Evolutionary conservation across 2,113 vertebrate genomes (phyloP), one percentile per base, ranked within the genome.

Genomic region (Grammomys surdaster): DNA sequence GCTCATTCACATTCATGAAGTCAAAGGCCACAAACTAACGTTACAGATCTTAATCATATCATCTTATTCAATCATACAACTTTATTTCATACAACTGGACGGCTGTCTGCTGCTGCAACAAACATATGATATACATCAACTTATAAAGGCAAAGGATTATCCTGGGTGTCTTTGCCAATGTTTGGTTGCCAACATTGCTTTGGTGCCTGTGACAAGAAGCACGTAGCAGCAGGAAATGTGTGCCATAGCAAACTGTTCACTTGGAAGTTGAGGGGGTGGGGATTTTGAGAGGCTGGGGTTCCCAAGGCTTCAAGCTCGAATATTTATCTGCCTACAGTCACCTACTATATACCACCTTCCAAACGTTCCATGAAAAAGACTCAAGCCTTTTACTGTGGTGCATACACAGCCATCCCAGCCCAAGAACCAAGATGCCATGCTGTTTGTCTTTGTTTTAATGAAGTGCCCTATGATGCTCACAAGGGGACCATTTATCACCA

Each of bases 11-110:
- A 5, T 13, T 43, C 51, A 12, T 0, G 13, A 40, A 22, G 22
- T 4, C 1, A 2, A 43, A 46, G 40, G 0, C 6, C 24, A 1
- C 14, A 81, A 19, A 19, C 1, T 65, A 4, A 26, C 11, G 12
- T 56, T 8, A 22, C 1, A 33, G 0, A 20, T 2, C 9, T 3
- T 20, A 11, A 13, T 87, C 40, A 70, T 2, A 17, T 28, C 24
- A 17, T 12, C 2, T 12, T 9, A 14, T n/a, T 28, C 4, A 51
- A 51, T 8, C 51, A 11, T 11, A 51, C 51, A 51, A 11, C n/a
- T 0, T 33, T 9, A 67, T 48, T 67, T 8, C 43, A n/a, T 0
- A 46, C 73, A 17, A 31, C 20, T 48, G 9, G 11, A 7, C 22
- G 0, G 10, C 22, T 6, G 40, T 40, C 31, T 40, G 24, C 33